Evolutionary conservation across 1,140 invertebrate genomes (phyloP), one percentile per base, ranked within the genome.

Genomic region (Proctacanthus coquilletti): DNA sequence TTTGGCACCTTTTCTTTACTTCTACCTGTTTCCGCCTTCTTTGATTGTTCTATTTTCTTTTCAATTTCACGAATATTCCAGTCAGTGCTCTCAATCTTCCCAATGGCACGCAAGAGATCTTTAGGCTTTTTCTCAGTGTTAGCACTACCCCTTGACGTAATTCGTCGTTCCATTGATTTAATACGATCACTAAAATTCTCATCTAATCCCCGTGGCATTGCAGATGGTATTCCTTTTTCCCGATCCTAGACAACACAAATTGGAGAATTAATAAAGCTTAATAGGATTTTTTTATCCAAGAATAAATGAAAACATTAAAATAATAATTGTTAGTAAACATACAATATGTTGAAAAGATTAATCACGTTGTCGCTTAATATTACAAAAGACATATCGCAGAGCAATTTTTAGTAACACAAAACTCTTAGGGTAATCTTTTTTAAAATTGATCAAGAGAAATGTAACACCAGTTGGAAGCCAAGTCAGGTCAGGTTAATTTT

Each of bases 41-140:
- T 80, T 46, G 80, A 88, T 56, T 88, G 80, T 48, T 80, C 72
- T 5, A 89, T 87, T 64, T 92, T 89, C 48, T 86, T 82, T 50
- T 91, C 85, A 18, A 92, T 86, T 56, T 85, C 76, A 44, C 84
- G 82, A 3, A 92, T 75, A 61, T 92, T 89, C 88, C 88, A 94
- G 62, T 94, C 88, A 29, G 74, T 82, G 44, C 79, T 79, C 50
- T 89, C 83, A 37, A 93, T 84, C 66, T 86, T 87, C 45, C 84
- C 86, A 42, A 92, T 87, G 14, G 84, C 81, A 38, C 86, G 68
- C 52, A 85, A 66, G 31, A 92, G 63, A 61, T 89, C 86, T 62
- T 80, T 84, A 1, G 83, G 84, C 53, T 87, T 89, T 47, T 84
- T 83, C 2, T 82, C 73, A 2, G 65, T 61, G 0, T 68, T 56